phyloP scores from a whole-genome alignment of 2,113 vertebrate species.

The Embiotoca jacksoni region DNA sequence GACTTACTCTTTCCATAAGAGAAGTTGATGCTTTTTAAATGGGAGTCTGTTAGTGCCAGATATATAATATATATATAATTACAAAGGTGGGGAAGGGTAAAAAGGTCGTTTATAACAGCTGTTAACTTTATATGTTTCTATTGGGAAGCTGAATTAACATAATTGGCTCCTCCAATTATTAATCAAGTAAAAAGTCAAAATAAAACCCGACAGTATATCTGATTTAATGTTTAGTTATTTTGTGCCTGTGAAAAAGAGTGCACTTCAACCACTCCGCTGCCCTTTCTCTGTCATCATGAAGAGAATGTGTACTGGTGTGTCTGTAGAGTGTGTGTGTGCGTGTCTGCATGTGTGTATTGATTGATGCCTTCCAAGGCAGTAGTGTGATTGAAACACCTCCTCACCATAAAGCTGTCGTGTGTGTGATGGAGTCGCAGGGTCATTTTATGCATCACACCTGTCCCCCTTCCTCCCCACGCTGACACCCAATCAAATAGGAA shows the following conservation, averaged over 20 bases:
- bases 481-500: conserved; percentile 83
- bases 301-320: conserved; percentile 38
- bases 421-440: conserved; percentile 80
- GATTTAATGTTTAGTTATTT: conserved; percentile 36
- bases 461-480: conserved; percentile 75
- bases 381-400: conserved; percentile 82
- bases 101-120: not conserved
- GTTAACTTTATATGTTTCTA: not conserved
- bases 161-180: not conserved
- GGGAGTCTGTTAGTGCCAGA: no score
- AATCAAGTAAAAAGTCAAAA: conserved; percentile 7
- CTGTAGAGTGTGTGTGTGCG: conserved; percentile 14
- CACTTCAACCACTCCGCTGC: conserved; percentile 50
- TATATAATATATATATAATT: conserved; percentile 1
- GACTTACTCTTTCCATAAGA: no score
- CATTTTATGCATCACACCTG: conserved; percentile 83
- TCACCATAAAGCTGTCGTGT: conserved; percentile 83
- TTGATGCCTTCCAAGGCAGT: conserved; percentile 76
- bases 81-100: not conserved
- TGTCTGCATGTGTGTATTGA: conserved; percentile 55
- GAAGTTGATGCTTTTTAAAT: no score
- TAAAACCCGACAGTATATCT: conserved; percentile 13
- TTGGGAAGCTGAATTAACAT: no score
- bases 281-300: conserved; percentile 58
- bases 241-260: conserved; percentile 21